phyloP scores from a whole-genome alignment of 2,888 invertebrate genomes.

The Julus scanicus region DNA sequence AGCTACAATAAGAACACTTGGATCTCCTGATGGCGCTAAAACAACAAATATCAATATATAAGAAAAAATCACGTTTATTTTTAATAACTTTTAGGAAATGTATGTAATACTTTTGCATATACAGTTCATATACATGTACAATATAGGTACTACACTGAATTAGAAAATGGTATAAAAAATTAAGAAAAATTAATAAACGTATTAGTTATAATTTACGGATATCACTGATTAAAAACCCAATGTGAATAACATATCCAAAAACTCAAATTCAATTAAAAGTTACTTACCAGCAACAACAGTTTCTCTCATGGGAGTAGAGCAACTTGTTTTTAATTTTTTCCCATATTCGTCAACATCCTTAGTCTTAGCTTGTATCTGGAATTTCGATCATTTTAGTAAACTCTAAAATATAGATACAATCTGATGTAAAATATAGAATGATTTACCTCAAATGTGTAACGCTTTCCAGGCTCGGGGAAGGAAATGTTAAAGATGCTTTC shows the following conservation, averaged over 20 bases:
- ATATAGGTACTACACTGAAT: no score
- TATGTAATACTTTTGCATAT: no score
- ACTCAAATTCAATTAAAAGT: no score
- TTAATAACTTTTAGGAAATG: no score
- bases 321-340: not conserved
- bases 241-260: no score
- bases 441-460: not conserved
- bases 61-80: no score
- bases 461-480: not conserved
- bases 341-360: not conserved
- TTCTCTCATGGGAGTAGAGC: not conserved
- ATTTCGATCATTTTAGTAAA: not conserved
- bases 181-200: no score
- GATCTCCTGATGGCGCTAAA: not conserved
- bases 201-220: no score
- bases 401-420: not conserved
- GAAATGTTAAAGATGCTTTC: not conserved
- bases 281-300: no score
- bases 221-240: no score
- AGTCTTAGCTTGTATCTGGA: slow-evolving; percentile 38
- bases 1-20: not conserved
- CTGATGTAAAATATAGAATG: not conserved
- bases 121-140: no score
- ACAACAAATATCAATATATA: not conserved
- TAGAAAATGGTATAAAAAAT: no score